Evolutionary conservation across 2,113 vertebrate genomes (phyloP).

Genomic region (Pseudopipra pipra): DNA sequence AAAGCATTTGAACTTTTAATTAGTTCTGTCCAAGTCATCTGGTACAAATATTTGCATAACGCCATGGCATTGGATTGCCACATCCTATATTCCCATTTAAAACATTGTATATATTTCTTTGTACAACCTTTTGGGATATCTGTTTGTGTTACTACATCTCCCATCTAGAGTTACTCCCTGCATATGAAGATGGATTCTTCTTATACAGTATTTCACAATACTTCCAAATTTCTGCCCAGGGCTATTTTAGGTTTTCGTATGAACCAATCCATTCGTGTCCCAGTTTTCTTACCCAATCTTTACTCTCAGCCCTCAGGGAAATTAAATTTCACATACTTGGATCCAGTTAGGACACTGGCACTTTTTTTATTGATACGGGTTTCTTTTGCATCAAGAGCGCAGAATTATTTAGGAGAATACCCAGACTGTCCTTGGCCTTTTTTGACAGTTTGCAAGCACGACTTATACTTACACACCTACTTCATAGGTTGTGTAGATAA

Average conservation of each 20-base stretch:
- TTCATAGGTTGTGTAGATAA: background rate
- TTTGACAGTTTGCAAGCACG: background rate
- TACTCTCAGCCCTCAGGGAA: constrained; percentile 49
- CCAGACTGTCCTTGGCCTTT: background rate
- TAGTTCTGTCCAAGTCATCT: background rate
- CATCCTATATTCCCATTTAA: background rate
- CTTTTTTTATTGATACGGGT: background rate
- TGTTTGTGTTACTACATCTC: background rate
- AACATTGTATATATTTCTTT: background rate
- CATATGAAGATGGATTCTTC: constrained; percentile 36
- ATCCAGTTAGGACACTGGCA: constrained; percentile 15
- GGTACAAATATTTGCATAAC: background rate
- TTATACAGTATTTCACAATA: constrained; percentile 37
- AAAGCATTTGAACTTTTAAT: constrained; percentile 22
- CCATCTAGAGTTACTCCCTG: constrained; percentile 15
- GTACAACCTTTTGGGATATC: background rate
- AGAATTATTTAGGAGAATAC: background rate
- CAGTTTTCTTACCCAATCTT: constrained; percentile 66
- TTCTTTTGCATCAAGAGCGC: background rate
- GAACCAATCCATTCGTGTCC: constrained; percentile 60
- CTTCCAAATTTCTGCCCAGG: constrained; percentile 46
- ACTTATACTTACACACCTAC: background rate
- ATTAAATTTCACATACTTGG: constrained; percentile 63
- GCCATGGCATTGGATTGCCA: background rate
- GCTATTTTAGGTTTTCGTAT: constrained; percentile 59